A percentile compares a stretch with the other conserved stretches of the same genome.
Conservation (phyloP, 1,140 invertebrate species). For the roundworm (Caenorhabditis elegans) region WBcel235 BX284604.4:9951001-9951500, state of each 20-base stretch:
- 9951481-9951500: too few relatives aligned
- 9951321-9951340: slow-evolving; percentile 1
- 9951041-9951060: too few relatives aligned
- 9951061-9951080: too few relatives aligned
- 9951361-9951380: not conserved
- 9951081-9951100: too few relatives aligned
- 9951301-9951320: slow-evolving; percentile 22
- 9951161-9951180: too few relatives aligned
- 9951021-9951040: too few relatives aligned
- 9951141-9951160: too few relatives aligned
- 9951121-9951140: too few relatives aligned
- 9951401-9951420: not conserved
- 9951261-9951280: not conserved
- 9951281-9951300: slow-evolving; percentile 25
- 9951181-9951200: too few relatives aligned
- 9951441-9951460: not conserved
- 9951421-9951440: not conserved
- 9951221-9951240: not conserved
- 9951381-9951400: not conserved
- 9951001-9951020: too few relatives aligned
- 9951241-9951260: not conserved
- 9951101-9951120: too few relatives aligned
- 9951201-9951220: slow-evolving; percentile 23
- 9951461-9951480: not conserved
- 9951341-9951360: not conserved